Evolutionary conservation across 2,113 vertebrate genomes (phyloP), one percentile per base, ranked within the genome.

Genomic region (Pitta sordida): DNA sequence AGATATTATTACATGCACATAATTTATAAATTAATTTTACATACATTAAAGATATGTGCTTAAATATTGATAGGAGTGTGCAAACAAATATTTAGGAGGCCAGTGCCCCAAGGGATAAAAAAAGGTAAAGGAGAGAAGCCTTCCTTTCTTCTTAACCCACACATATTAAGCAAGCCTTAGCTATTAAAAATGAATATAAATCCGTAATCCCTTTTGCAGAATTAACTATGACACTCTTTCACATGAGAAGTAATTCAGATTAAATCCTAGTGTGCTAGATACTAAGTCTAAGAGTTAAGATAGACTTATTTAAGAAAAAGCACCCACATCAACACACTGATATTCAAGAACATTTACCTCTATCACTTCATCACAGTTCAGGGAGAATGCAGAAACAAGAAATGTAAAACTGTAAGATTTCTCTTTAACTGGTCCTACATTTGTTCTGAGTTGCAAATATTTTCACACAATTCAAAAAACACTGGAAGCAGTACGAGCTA

Each of bases 31-130:
- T 55, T 0, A 64, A 19, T 15, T 60, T 80, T 3, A 37, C 7
- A 32, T 14, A 52, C 18, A 64, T 2, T 13, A 13, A 15, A 94
- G 21, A 41, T n/a, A 5, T 3, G 4, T 32, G 32, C 7, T 80
- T 30, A 75, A 92, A 29, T 46, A 55, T 3, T 77, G 26, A 41
- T 3, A 84, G 15, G 6, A 69, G n/a, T 15, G 9, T 0, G 0
- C 15, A 65, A 83, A 48, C 13, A 78, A 70, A 9, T 17, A 24
- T 14, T 69, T 27, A 65, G 24, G 13, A 73, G n/a, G 86, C 9
- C 11, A 68, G 29, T 37, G 22, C 15, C 29, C 5, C 32, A 64
- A 13, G 2, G 10, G 5, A 80, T 46, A 9, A 55, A 36, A 68
- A 53, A n/a, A 29, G 0, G 0, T 20, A 55, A 62, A 7, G 22